Base-by-base conservation (phyloP, 2,888 invertebrate species). In the Zaprionus obscuricornis region DNA sequence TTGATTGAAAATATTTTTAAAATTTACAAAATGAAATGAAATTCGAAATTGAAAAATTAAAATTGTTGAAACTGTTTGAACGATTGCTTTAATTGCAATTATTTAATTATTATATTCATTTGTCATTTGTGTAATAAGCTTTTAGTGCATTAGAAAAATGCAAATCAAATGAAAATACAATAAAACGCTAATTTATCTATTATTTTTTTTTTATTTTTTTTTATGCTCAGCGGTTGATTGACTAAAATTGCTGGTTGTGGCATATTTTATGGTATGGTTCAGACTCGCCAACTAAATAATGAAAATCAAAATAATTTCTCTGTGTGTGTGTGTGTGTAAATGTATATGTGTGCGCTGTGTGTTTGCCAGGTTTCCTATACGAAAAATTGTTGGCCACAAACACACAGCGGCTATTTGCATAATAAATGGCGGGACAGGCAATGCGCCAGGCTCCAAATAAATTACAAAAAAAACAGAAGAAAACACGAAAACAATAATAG, bases 341-440 rank as follows among this genome's bases (percentile, higher is more conserved):
- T n/a, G n/a, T n/a, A n/a, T n/a, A n/a, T n/a, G n/a, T n/a, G n/a
- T n/a, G n/a, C n/a, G n/a, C n/a, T n/a, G n/a, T 78, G 83, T 77
- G 68, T 77, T 59, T 34, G 62, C 22, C 59, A 54, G 59, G 46
- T 59, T 74, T 40, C 36, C 49, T 59, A 49, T 29, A 18, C 65
- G 51, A 46, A 46, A 70, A 78, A 79, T 66, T 78, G 73, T 49
- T 70, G 70, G 66, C 79, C 76, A 70, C 70, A 72, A 56, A n/a
- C n/a, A n/a, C 58, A 45, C 22, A 39, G 37, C 22, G 59, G 58
- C 63, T 47, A 62, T 79, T 79, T 83, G 66, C 84, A 79, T 79
- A 83, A 79, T 79, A 79, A 79, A 79, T 82, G 75, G 66, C 14
- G 46, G 37, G 31, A 18, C 57, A 27, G 40, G 59, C 65, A 65